A percentile compares a stretch with the other conserved stretches of the same genome.
Conservation (phyloP, 2,888 invertebrate genomes). For the Pantelozetes paolii region DNA sequence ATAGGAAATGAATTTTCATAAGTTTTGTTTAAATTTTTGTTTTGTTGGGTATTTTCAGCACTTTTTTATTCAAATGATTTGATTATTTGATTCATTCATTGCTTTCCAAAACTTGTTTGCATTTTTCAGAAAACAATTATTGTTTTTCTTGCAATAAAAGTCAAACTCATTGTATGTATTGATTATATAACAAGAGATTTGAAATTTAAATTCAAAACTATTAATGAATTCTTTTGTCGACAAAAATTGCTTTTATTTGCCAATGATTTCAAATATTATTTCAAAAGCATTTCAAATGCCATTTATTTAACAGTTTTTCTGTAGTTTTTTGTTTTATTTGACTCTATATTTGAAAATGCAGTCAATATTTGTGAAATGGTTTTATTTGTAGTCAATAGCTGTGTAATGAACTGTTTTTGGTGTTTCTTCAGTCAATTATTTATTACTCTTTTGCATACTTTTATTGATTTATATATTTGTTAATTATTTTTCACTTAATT, state of each 20-base stretch:
- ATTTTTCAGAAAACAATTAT: neutral
- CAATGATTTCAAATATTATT: neutral
- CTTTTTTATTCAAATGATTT: neutral
- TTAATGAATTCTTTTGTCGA: too few species aligned
- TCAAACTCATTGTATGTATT: slow-evolving; percentile 1
- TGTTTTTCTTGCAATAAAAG: neutral
- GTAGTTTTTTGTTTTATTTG: too few species aligned
- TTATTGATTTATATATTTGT: neutral
- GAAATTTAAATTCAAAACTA: too few species aligned
- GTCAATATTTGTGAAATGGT: too few species aligned
- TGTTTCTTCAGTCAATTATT: neutral
- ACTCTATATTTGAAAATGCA: neutral
- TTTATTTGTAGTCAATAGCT: too few species aligned
- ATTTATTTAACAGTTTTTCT: neutral
- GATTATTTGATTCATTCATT: neutral
- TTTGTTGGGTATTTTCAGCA: neutral
- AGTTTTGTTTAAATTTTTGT: neutral
- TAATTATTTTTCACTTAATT: neutral
- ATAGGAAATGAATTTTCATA: slow-evolving; percentile 9
- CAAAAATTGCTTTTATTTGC: too few species aligned
- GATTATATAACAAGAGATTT: neutral
- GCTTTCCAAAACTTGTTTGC: neutral
- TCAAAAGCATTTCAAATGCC: neutral
- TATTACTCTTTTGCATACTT: neutral
- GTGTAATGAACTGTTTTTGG: too few species aligned